These are phyloP conservation scores for Hydrozoanthus tunicans DNA, from an alignment of 64 coral and sea anemone species.

Conservation along the genomic window DNA sequence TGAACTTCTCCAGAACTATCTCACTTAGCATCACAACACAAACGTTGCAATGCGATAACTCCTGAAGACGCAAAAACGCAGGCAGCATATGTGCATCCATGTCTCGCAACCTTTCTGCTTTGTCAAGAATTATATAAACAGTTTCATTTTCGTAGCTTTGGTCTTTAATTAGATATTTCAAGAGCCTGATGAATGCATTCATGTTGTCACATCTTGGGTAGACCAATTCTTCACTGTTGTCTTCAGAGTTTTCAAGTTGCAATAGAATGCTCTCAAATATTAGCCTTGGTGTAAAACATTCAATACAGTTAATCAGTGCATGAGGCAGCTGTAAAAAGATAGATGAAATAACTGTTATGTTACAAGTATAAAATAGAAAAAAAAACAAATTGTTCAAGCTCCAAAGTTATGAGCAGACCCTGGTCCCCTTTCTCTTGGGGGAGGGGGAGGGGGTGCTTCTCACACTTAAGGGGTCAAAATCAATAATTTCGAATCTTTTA, in stretches of 20 bases:
- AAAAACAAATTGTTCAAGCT: not conserved
- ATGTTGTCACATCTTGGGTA: slow-evolving; percentile 91
- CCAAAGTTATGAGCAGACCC: not conserved
- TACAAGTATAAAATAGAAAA: not conserved
- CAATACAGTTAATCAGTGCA: slow-evolving; percentile 85
- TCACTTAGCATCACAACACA: slow-evolving; percentile 91
- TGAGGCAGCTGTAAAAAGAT: slow-evolving; percentile 68
- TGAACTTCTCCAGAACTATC: slow-evolving; percentile 94
- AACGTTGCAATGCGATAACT: slow-evolving; percentile 78
- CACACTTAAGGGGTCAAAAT: too few species aligned
- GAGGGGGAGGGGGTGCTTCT: too few species aligned
- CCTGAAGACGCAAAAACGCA: slow-evolving; percentile 85
- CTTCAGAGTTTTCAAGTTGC: slow-evolving; percentile 55
- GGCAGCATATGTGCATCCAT: slow-evolving; percentile 82
- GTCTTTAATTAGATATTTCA: slow-evolving; percentile 49
- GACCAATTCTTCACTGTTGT: slow-evolving; percentile 26
- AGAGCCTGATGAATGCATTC: slow-evolving; percentile 80
- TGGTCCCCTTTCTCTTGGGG: too few species aligned
- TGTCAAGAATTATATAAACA: slow-evolving; percentile 91
- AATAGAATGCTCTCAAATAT: slow-evolving; percentile 83
- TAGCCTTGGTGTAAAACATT: slow-evolving; percentile 90
- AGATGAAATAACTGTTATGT: not conserved
- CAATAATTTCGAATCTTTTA: too few species aligned
- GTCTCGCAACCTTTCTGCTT: slow-evolving; percentile 89
- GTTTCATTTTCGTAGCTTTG: slow-evolving; percentile 69